A percentile compares a stretch with the other conserved stretches of the same genome.
Conservation (phyloP, 2,888 invertebrate genomes). For the Coenonympha arcania region DNA sequence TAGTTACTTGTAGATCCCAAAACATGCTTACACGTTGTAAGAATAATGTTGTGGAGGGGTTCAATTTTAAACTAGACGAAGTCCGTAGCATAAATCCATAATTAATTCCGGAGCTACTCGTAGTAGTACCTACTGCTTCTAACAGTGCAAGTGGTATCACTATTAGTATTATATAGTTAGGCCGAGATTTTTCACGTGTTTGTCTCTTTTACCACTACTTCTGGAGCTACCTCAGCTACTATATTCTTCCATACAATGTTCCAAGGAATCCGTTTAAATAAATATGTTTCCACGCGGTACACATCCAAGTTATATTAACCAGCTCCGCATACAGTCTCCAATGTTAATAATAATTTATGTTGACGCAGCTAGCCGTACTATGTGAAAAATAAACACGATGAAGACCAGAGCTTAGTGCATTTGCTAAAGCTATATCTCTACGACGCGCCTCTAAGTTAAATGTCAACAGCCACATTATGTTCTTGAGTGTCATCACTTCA, state of each 20-base stretch:
- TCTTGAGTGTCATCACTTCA: constrained; percentile 50
- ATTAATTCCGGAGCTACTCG: no score
- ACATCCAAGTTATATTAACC: constrained; percentile 39
- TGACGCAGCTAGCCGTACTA: constrained; percentile 50
- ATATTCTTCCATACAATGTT: constrained; percentile 1
- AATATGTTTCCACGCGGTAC: constrained; percentile 29
- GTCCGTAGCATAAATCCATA: no score
- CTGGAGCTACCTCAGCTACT: constrained; percentile 1
- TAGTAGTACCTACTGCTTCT: no score
- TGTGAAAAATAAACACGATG: constrained; percentile 63
- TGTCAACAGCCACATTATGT: constrained; percentile 61
- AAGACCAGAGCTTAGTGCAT: constrained; percentile 50
- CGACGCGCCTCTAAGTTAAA: constrained; percentile 56
- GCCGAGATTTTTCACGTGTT: not conserved
- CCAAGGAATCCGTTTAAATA: constrained; percentile 18
- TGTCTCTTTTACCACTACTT: not conserved
- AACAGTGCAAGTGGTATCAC: no score
- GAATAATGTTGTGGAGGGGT: no score
- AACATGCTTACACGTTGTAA: no score
- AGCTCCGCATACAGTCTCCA: constrained; percentile 42
- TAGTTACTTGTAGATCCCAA: no score
- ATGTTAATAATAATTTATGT: constrained; percentile 55
- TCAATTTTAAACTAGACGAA: no score
- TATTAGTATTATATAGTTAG: no score
- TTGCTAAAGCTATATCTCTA: constrained; percentile 68